phyloP scores from a whole-genome alignment of 2,797 vertebrate genomes.

The Peromyscus melanophrys region DNA sequence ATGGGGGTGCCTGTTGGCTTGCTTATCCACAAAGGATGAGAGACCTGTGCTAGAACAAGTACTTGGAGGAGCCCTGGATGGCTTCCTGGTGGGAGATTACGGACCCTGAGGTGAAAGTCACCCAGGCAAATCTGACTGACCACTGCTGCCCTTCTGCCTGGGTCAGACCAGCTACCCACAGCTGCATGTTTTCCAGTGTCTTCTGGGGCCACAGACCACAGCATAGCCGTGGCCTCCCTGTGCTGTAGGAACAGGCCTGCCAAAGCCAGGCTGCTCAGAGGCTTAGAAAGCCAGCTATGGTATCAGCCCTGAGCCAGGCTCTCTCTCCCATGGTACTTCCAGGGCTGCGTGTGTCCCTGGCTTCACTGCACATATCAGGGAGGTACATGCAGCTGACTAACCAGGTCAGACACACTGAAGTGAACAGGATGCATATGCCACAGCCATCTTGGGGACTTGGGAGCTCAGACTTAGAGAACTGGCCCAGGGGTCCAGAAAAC shows the following conservation, averaged over 20 bases:
- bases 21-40: neutral
- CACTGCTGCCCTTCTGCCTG: neutral
- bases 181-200: neutral
- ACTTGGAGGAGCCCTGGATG: neutral
- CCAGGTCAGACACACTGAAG: neutral
- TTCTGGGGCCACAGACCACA: accelerated
- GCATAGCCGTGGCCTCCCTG: accelerated
- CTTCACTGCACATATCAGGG: accelerated
- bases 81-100: no score
- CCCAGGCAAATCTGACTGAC: neutral
- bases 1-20: neutral
- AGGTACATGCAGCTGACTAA: no score
- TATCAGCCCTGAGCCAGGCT: neutral
- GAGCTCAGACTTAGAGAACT: neutral
- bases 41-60: neutral
- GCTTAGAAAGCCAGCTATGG: no score
- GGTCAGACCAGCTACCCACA: neutral
- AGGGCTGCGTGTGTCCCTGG: accelerated
- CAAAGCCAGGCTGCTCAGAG: neutral
- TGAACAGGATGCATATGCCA: neutral
- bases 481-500: neutral
- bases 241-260: neutral
- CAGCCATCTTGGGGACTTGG: neutral
- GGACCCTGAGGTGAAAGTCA: neutral
- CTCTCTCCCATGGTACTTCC: accelerated